phyloP scores from a whole-genome alignment of 2,888 invertebrate species.

The Seladonia tumulorum region DNA sequence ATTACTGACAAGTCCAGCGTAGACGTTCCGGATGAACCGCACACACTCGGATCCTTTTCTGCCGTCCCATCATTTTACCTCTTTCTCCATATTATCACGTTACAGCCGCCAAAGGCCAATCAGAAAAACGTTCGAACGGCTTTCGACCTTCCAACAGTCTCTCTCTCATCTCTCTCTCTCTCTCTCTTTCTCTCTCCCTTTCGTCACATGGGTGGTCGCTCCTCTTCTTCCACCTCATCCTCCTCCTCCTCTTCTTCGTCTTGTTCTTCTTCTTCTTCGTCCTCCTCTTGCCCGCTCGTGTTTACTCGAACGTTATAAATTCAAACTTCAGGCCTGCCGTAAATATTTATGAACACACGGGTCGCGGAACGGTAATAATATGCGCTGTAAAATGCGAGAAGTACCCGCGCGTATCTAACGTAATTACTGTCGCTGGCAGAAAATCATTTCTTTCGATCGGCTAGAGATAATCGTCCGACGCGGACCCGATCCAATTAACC shows the following conservation, averaged over 20 bases:
- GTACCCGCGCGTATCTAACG: background rate
- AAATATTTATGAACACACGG: constrained; percentile 56
- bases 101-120: constrained; percentile 28
- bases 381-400: constrained; percentile 33
- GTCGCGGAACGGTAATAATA: constrained; percentile 43
- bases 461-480: background rate
- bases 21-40: constrained; percentile 5
- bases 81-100: constrained; percentile 27
- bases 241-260: background rate
- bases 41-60: background rate
- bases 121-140: constrained; percentile 40
- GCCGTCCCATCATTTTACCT: constrained; percentile 15
- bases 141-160: constrained; percentile 46
- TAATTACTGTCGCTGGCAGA: background rate
- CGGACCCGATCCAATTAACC: background rate
- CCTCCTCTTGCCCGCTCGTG: constrained; percentile 42
- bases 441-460: background rate
- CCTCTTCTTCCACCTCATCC: constrained; percentile 25
- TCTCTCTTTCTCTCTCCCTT: background rate
- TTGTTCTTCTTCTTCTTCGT: constrained; percentile 26
- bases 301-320: constrained; percentile 61
- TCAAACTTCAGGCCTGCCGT: constrained; percentile 51
- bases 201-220: constrained; percentile 55
- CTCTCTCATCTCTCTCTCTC: constrained; percentile 15
- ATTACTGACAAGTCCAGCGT: constrained; percentile 5